Evolutionary conservation across 2,797 vertebrate genomes (phyloP).

Genomic region (Aythya fuligula): DNA sequence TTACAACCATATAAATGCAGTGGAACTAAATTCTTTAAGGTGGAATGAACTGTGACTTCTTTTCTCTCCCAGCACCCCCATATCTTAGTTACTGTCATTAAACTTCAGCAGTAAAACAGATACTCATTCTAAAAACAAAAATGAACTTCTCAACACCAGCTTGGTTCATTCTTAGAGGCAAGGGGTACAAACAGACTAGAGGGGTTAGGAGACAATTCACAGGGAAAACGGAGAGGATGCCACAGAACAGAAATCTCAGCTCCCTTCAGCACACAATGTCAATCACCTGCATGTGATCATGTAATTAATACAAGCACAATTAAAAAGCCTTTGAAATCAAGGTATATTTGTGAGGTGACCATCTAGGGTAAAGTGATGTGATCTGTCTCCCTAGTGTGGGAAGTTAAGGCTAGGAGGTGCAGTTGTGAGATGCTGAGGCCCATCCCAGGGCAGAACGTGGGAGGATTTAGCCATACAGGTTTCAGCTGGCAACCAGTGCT

Average conservation of each 20-base stretch:
- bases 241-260: not conserved
- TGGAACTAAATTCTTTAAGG: not conserved
- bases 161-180: not conserved
- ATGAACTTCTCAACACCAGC: not conserved
- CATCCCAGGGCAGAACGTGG: not conserved
- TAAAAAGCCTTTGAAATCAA: not conserved
- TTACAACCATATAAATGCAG: not conserved
- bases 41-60: not conserved
- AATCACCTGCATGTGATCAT: not conserved
- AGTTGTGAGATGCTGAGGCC: not conserved
- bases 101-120: not conserved
- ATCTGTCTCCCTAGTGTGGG: not conserved
- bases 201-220: not conserved
- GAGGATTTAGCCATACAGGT: not conserved
- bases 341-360: not conserved
- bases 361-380: accelerated
- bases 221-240: not conserved
- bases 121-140: not conserved
- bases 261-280: not conserved
- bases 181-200: not conserved
- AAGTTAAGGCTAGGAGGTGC: not conserved
- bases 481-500: not conserved
- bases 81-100: not conserved
- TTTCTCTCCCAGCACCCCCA: not conserved
- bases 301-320: not conserved